Base-by-base conservation (phyloP, 1,140 invertebrate genomes). In the Camponotus pennsylvanicus region DNA sequence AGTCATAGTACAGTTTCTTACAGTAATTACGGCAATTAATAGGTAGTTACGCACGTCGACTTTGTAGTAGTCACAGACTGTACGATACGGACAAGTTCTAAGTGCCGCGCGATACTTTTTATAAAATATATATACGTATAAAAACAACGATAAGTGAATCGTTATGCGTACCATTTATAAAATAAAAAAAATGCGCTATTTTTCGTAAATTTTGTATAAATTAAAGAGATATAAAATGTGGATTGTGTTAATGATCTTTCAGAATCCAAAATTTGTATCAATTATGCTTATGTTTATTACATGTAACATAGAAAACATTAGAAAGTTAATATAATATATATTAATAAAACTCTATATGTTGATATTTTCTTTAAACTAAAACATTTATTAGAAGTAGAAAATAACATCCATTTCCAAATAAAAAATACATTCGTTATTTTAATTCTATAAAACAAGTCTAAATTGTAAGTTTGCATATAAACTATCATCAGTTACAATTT, bases 41-140 rank as follows among this genome's bases (percentile, higher is more conserved):
- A 21, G 37, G 27, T 78, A 78, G 18, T 57, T 49, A 66, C 42
- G 76, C 52, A 34, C 42, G 18, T 66, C 34, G 76, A 78, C 76
- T n/a, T 78, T 42, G 27, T 7, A 37, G 76, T 34, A 64, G 42
- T 64, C 45, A 21, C 27, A 3, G 52, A 76, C 9, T 2, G 11
- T 5, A 42, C 59, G 15, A 9, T n/a, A 66, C 61, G 49, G 27
- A 49, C 42, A 18, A 64, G 27, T 64, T 42, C 76, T 66, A 45
- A 7, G 18, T 40, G 18, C n/a, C 21, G 55, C 21, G 27, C 13
- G 5, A 64, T 21, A 27, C 21, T 55, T 73, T 78, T 78, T 21
- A 3, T 45, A 7, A 61, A 32, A 45, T 34, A 63, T 18, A 21
- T n/a, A 34, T 18, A n/a, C 1, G 37, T 7, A n/a, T 3, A 4